These are phyloP conservation scores for Salvelinus alpinus DNA, from an alignment of 2,113 vertebrate genomes.

Conservation along the genomic window DNA sequence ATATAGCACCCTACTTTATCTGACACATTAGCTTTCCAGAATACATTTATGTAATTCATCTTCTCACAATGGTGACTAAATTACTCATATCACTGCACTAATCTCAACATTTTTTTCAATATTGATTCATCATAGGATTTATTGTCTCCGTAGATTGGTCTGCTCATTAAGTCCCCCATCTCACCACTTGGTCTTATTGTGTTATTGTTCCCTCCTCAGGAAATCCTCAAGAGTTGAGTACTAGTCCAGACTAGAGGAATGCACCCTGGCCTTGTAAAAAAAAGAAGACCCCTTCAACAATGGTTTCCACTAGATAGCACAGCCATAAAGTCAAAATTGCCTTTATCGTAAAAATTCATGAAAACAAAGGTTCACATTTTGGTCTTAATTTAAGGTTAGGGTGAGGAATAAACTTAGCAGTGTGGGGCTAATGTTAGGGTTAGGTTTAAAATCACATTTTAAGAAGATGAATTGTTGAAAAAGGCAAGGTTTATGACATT, in stretches of 20 bases:
- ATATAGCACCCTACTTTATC: too few relatives aligned
- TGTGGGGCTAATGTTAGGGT: too few relatives aligned
- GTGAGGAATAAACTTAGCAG: too few relatives aligned
- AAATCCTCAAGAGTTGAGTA: conserved; percentile 61
- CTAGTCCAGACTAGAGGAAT: conserved; percentile 43
- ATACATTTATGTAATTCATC: not conserved
- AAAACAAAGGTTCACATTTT: too few relatives aligned
- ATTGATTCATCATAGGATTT: not conserved
- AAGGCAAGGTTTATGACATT: too few relatives aligned
- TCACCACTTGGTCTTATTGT: conserved; percentile 58
- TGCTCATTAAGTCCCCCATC: conserved; percentile 11
- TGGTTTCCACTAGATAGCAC: not conserved
- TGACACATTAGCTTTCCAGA: too few relatives aligned
- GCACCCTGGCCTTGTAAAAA: conserved; percentile 45
- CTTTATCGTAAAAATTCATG: too few relatives aligned
- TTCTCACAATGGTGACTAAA: not conserved
- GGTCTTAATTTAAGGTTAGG: too few relatives aligned
- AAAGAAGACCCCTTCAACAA: conserved; percentile 1
- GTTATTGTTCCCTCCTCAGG: conserved; percentile 64
- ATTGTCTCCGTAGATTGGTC: not conserved
- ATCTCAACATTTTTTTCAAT: not conserved
- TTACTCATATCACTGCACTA: not conserved
- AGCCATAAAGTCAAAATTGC: too few relatives aligned
- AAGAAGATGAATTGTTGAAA: too few relatives aligned
- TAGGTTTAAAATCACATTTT: too few relatives aligned